These are phyloP conservation scores for Panzeria rudis DNA, from an alignment of 2,888 invertebrate species.

Conservation along the genomic window DNA sequence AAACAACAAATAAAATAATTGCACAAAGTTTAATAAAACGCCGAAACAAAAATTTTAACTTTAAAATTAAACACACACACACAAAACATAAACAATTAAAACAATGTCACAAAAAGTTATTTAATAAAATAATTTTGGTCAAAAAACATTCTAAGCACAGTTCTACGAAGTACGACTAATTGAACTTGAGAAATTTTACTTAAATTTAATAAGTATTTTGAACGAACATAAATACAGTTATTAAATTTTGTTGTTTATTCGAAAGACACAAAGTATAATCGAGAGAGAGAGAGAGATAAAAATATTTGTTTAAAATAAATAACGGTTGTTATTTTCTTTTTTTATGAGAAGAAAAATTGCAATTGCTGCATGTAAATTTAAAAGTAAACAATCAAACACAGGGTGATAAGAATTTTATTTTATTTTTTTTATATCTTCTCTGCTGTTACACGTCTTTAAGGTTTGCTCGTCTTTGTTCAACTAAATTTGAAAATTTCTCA, in stretches of 20 bases:
- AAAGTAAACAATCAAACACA: conserved; percentile 42
- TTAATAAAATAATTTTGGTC: conserved; percentile 17
- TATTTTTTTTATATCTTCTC: conserved; percentile 7
- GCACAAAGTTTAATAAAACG: not conserved
- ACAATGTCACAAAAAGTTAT: conserved; percentile 1
- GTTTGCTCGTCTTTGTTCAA: conserved; percentile 51
- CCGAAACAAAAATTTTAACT: not conserved
- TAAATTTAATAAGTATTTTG: not conserved
- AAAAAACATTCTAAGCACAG: conserved; percentile 3
- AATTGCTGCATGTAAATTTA: not conserved
- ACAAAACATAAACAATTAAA: conserved; percentile 6
- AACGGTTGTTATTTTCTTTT: conserved; percentile 40
- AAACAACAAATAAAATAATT: conserved; percentile 12
- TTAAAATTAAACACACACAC: conserved; percentile 3
- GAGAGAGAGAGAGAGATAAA: not conserved
- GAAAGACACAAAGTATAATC: not conserved
- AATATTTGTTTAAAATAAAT: conserved; percentile 12
- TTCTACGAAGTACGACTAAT: not conserved
- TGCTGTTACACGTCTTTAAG: conserved; percentile 48
- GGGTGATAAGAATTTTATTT: conserved; percentile 13
- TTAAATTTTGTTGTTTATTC: conserved; percentile 37
- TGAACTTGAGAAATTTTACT: not conserved
- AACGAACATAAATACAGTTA: conserved; percentile 33
- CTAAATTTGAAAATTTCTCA: conserved; percentile 48
- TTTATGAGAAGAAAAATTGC: not conserved